A percentile compares a stretch with the other conserved stretches of the same genome.
Evolutionary conservation across 2,797 vertebrate genomes (phyloP).

Genomic region (Halcyon badia): DNA sequence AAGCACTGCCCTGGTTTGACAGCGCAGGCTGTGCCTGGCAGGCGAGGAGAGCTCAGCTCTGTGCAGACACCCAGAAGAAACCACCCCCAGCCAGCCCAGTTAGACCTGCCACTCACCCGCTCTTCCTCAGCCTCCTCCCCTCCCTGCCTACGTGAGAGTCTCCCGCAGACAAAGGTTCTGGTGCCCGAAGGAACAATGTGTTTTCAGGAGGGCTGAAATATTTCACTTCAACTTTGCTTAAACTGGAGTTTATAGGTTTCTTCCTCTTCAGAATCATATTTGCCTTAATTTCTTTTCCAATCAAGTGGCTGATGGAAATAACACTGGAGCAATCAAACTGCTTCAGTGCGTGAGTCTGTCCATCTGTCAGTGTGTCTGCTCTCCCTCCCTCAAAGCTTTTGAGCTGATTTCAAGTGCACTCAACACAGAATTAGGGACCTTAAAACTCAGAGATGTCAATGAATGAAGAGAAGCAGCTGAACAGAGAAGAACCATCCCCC

Average conservation of each 20-base stretch:
- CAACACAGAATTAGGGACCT: neutral
- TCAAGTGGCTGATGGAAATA: neutral
- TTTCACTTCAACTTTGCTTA: neutral
- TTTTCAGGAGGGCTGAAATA: neutral
- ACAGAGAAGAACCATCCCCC: neutral
- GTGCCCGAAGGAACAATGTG: neutral
- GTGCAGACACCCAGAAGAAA: neutral
- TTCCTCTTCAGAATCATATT: neutral
- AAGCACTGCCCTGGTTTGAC: neutral
- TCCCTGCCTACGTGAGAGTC: rapidly evolving
- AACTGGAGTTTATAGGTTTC: neutral
- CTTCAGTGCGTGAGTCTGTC: neutral
- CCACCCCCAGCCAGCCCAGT: neutral
- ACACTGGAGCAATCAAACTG: neutral
- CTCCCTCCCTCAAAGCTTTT: neutral
- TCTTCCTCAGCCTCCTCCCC: neutral
- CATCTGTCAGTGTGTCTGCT: neutral
- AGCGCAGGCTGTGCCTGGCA: neutral
- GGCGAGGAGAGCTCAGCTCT: neutral
- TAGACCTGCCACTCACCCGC: neutral
- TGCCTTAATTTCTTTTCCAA: neutral
- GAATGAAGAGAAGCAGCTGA: neutral
- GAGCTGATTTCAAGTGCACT: constrained; percentile 37
- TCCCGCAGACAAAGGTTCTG: neutral
- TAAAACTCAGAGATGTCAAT: neutral